Percentiles rank a stretch among this genome's conserved stretches.
These are phyloP conservation scores for Acanthococcus lagerstroemiae DNA, from an alignment of 2,888 invertebrate species.

Conservation along the genomic window DNA sequence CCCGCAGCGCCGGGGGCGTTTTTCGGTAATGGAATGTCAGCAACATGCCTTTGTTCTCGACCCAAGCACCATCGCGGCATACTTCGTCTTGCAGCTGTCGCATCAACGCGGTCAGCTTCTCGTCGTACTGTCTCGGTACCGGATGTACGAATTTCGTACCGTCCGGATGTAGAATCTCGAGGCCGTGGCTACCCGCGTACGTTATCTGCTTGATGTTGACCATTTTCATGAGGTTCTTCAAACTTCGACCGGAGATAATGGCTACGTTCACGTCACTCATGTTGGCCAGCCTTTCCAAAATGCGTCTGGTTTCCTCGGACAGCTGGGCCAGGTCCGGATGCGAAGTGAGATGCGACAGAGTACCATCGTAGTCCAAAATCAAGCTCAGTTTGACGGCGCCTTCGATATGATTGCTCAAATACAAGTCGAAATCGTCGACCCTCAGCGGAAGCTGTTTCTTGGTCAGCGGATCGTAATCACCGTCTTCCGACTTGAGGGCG, in stretches of 20 bases:
- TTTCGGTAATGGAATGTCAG: constrained; percentile 44
- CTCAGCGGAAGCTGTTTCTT: constrained; percentile 41
- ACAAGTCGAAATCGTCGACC: constrained; percentile 42
- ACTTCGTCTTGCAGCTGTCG: constrained; percentile 40
- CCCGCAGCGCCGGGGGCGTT: constrained; percentile 39
- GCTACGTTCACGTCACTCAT: constrained; percentile 43
- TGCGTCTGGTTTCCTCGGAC: constrained; percentile 42
- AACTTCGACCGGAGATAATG: constrained; percentile 43
- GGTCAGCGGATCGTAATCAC: constrained; percentile 38
- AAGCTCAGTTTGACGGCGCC: constrained; percentile 41
- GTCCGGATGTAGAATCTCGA: constrained; percentile 44
- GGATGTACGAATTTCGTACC: constrained; percentile 43
- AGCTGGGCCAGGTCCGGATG: constrained; percentile 43
- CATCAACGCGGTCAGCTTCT: constrained; percentile 40
- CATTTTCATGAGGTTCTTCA: constrained; percentile 42
- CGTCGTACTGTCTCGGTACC: constrained; percentile 42
- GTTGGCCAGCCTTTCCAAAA: constrained; percentile 41
- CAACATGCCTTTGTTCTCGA: constrained; percentile 43
- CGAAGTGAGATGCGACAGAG: constrained; percentile 42
- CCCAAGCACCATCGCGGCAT: constrained; percentile 43
- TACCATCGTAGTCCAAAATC: constrained; percentile 44
- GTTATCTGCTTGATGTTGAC: constrained; percentile 43
- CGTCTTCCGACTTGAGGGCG: constrained; percentile 39
- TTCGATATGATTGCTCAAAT: constrained; percentile 40
- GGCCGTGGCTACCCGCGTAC: constrained; percentile 44